Evolutionary conservation across 2,888 invertebrate species (phyloP), one percentile per base, ranked within the genome.

Genomic region (Cremastobaeus sp.): DNA sequence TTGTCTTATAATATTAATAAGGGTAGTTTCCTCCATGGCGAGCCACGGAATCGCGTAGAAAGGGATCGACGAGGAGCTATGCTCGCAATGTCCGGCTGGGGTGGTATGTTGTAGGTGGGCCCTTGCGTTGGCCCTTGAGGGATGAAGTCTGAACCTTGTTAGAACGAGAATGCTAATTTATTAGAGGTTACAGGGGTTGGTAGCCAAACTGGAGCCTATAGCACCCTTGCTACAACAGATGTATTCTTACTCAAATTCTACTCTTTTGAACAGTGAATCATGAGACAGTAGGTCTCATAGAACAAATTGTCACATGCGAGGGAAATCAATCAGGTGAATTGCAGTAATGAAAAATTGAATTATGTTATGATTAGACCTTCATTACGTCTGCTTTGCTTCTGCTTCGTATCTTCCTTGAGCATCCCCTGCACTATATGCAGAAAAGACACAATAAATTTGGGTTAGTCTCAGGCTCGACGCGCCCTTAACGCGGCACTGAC

Each of bases 131-230:
- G 81, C 82, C 83, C 78, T 84, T 79, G 80, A 83, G 85, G 84
- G 85, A 83, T 84, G 79, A 83, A 84, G 83, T 84, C 85, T 83
- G 83, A 83, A 83, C 84, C 85, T 86, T 85, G 86, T 86, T 86
- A 86, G 84, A 84, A 82, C 83, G 83, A 84, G 85, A 87, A 87
- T 87, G 86, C 86, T 87, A 86, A 87, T 87, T 87, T 87, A 87
- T 87, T 73, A 70, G 73, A 54, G 70, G 73, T 70, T 47, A 47
- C 43, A 54, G 43, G 48, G 65, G 30, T 48, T 18, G 20, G 34
- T 34, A 32, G 47, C 3, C 28, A 9, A 47, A 30, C 11, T 12
- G 5, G 17, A 34, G 30, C 17, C 8, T 8, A 3, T 3, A 39
- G 30, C 32, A 47, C 45, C 54, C 60, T 60, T 60, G 45, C 65